Conservation (phyloP, 2,888 invertebrate genomes). For the Norana najaformis region DNA sequence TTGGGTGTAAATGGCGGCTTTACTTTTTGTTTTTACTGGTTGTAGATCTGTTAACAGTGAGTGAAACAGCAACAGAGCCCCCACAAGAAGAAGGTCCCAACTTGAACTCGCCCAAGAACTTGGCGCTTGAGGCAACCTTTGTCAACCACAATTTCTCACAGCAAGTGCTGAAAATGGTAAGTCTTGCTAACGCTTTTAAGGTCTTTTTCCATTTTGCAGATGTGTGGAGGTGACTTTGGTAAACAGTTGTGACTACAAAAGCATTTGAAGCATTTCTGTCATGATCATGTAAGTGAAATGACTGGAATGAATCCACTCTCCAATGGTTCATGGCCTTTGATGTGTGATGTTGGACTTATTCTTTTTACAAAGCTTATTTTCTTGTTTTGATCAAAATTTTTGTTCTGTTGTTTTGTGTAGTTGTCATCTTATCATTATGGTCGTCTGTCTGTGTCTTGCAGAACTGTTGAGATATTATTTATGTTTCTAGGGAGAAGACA, state of each 20-base stretch:
- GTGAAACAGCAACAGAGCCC: constrained; percentile 96
- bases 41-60: constrained; percentile 86
- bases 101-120: constrained; percentile 90
- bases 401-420: not conserved
- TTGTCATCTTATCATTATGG: not conserved
- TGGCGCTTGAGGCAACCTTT: constrained; percentile 95
- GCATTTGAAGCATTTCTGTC: no score
- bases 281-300: no score
- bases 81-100: constrained; percentile 93
- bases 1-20: not conserved
- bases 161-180: constrained; percentile 76
- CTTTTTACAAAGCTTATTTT: no score
- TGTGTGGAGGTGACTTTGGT: no score
- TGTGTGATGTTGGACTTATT: no score
- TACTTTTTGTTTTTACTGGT: not conserved
- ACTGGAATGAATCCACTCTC: no score
- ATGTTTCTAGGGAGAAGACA: constrained; percentile 70
- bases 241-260: no score
- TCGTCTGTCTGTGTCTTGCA: no score
- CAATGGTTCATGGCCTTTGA: no score
- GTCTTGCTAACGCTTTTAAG: constrained; percentile 39
- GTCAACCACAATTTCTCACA: constrained; percentile 99
- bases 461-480: not conserved
- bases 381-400: not conserved
- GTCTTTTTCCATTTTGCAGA: not conserved